Evolutionary conservation across 2,797 vertebrate species (phyloP).

Genomic region (Spatula versicolor): DNA sequence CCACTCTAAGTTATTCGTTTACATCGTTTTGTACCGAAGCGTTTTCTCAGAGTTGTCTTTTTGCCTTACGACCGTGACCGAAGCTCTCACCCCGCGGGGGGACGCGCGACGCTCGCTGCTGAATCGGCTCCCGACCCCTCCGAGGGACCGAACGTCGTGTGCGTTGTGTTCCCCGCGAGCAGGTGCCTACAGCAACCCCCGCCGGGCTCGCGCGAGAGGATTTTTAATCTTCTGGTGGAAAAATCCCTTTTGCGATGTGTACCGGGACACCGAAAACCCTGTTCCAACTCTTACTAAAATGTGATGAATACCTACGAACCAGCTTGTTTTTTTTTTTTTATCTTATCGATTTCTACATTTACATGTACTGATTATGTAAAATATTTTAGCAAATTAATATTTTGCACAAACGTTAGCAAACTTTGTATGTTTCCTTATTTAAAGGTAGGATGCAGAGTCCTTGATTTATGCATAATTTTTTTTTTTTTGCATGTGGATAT

Average conservation of each 20-base stretch:
- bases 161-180: conserved; percentile 66
- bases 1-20: conserved; percentile 75
- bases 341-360: conserved; percentile 66
- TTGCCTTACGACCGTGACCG: conserved; percentile 74
- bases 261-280: conserved; percentile 66
- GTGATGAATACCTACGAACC: conserved; percentile 67
- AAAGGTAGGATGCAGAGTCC: conserved; percentile 43
- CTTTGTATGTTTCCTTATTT: conserved; percentile 74
- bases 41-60: conserved; percentile 73
- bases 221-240: conserved; percentile 71
- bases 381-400: conserved; percentile 73
- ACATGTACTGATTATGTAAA: conserved; percentile 74
- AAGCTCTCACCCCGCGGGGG: conserved; percentile 52
- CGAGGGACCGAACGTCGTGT: conserved; percentile 60
- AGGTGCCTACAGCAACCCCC: conserved; percentile 76
- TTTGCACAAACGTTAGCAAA: conserved; percentile 75
- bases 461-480: conserved; percentile 33
- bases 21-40: conserved; percentile 70
- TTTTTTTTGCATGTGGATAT: conserved; percentile 68
- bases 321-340: conserved; percentile 5
- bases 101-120: conserved; percentile 19
- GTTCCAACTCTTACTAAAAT: conserved; percentile 67
- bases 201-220: conserved; percentile 70
- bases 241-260: conserved; percentile 56
- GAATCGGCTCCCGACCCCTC: conserved; percentile 58